phyloP scores from a whole-genome alignment of 2,797 vertebrate species.

The Sebastes trivittatus region DNA sequence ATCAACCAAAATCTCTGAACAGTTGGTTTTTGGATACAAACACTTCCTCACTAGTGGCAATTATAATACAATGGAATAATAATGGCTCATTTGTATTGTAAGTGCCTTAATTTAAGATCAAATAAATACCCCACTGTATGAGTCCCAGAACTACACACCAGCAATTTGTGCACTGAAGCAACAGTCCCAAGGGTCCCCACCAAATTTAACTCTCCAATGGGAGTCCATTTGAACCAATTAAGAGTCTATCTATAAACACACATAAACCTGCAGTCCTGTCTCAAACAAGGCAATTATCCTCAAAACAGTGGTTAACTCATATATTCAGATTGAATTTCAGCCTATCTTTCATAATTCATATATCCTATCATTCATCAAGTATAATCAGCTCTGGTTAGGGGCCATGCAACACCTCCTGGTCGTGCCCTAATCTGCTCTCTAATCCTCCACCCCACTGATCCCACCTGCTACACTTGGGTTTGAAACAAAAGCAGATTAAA shows the following conservation, averaged over 20 bases:
- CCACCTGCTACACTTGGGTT: conserved; percentile 16
- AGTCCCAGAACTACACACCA: not conserved
- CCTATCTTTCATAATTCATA: not conserved
- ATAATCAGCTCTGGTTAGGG: conserved; percentile 26
- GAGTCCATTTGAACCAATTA: conserved; percentile 19
- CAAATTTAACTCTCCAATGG: not conserved
- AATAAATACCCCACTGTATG: not conserved
- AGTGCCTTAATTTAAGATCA: not conserved
- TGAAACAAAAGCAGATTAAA: conserved; percentile 8
- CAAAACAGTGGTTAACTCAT: not conserved
- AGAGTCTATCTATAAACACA: conserved; percentile 14
- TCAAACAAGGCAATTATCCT: conserved; percentile 10
- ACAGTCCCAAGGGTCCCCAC: not conserved
- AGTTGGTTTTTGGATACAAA: not conserved
- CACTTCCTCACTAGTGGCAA: not conserved
- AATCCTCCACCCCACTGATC: conserved; percentile 14
- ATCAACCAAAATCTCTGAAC: conserved; percentile 26
- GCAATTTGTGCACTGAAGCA: conserved; percentile 2
- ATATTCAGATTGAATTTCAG: conserved; percentile 9
- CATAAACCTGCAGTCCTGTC: not conserved
- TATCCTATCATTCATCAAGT: conserved; percentile 25
- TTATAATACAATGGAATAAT: not conserved
- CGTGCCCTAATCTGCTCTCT: conserved; percentile 5
- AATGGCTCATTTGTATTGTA: not conserved
- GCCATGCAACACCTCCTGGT: conserved; percentile 33